Evolutionary conservation across 2,797 vertebrate species (phyloP), one percentile per base, ranked within the genome.

Genomic region (Malacoctenus gilli): DNA sequence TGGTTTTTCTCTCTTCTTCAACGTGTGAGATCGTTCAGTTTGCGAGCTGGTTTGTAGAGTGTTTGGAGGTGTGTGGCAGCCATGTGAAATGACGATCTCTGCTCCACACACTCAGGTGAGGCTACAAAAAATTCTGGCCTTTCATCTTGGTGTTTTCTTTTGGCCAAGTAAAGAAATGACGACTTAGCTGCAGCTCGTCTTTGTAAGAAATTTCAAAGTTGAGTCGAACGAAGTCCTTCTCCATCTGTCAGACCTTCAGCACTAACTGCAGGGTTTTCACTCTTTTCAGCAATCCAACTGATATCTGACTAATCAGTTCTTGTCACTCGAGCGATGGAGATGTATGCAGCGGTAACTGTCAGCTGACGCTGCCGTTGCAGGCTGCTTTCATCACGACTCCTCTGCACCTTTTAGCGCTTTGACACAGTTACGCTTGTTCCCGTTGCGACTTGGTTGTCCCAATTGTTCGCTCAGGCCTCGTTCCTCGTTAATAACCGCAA

Each of bases 121-220:
- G 37, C 9, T 28, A 9, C n/a, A n/a, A n/a, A 28, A 28, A 28
- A 28, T 28, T 28, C 25, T 1, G 25, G 25, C 8, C 9, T 2
- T 2, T 28, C 5, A 9, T 28, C 1, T 18, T 2, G 16, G 12
- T 57, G 8, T 56, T 14, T 56, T 18, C n/a, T n/a, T 28, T 60
- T 59, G 21, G 49, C 53, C n/a, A n/a, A 57, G 22, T 13, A 55
- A 44, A 22, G 2, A 38, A 48, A 46, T 41, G 39, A 8, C 40
- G 51, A 19, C 23, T 71, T 59, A 54, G 37, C 62, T 59, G 39
- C 19, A 60, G 35, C 60, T 62, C 47, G 2, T 7, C n/a, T 53
- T 41, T 75, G 56, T 72, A 48, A 52, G 14, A 59, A 64, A 61
- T 46, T 56, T 68, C 44, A 75, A 77, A 79, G 50, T 62, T 62